Evolutionary conservation across 2,113 vertebrate genomes (phyloP).

Genomic region (Thermophis baileyi): DNA sequence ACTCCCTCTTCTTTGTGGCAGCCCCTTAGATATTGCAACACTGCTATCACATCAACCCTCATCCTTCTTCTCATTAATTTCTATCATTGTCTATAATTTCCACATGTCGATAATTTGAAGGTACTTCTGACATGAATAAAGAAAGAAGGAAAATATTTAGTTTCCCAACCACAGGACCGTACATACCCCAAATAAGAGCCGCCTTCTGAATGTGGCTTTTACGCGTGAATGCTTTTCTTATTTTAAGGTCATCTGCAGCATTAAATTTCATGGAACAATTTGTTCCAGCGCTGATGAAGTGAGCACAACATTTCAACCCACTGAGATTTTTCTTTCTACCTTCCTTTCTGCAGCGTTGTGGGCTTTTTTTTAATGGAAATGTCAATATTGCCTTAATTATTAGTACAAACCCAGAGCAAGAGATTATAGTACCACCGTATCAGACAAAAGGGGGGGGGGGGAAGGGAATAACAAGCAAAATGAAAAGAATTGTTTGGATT

Average conservation of each 20-base stretch:
- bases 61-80: background rate
- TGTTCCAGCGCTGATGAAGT: background rate
- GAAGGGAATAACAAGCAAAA: conserved; percentile 6
- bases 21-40: no score
- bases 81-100: background rate
- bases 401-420: conserved; percentile 27
- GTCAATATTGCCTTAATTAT: conserved; percentile 56
- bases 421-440: conserved; percentile 46
- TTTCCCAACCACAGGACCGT: background rate
- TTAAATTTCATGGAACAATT: conserved; percentile 8
- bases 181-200: background rate
- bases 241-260: conserved; percentile 16
- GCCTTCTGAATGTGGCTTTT: background rate
- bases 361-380: conserved; percentile 51
- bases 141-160: background rate
- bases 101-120: background rate
- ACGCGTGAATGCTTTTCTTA: background rate
- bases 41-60: background rate
- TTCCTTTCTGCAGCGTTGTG: conserved; percentile 28
- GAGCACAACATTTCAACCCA: conserved; percentile 34
- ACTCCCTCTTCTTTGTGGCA: no score
- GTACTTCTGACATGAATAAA: background rate
- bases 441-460: conserved; percentile 32
- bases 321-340: conserved; percentile 23
- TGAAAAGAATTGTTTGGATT: conserved; percentile 35